Base-by-base conservation (phyloP, 2,797 vertebrate species). In the Lutra lutra region DNA sequence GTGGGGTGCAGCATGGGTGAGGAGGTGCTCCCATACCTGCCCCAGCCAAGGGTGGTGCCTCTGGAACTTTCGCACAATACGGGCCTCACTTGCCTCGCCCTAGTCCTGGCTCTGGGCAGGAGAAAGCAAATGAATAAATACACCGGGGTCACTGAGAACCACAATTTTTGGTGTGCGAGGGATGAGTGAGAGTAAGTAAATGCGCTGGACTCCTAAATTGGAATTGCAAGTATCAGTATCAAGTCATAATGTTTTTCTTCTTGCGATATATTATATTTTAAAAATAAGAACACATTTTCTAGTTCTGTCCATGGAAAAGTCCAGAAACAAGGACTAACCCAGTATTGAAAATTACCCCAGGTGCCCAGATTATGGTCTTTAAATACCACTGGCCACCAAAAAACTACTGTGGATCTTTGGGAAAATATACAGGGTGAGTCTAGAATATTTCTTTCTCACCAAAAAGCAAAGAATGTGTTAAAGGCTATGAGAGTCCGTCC, bases 251-350 rank as follows among this genome's bases (percentile, higher is more conserved):
- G 7, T 17, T 86, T 85, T 82, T 90, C 83, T 78, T 77, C 60
- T 64, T 54, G 3, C 8, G 40, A 86, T 94, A 17, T 51, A 32
- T 84, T 64, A 77, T 75, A 64, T 43, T 38, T 43, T 54, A 66
- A 75, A 90, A 87, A 60, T 89, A 82, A 87, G 89, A 86, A 87
- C 29, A 35, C 4, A 29, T 43, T 86, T 94, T 58, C 68, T 87
- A 51, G 56, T 56, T 86, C 40, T 56, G 43, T 15, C n/a, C 60
- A 77, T 15, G 5, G 23, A 35, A 29, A 51, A 68, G 25, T 58
- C 38, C 46, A 43, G 46, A 62, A 77, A 40, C 35, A 86, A 48
- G 56, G 66, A 82, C 78, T 86, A 54, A n/a, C 29, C 17, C 27
- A 6, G 27, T 13, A 7, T n/a, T 62, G n/a, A 92, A 21, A 54